Evolutionary conservation across 2,113 vertebrate genomes (phyloP).

Genomic region (Vanacampus margaritifer): DNA sequence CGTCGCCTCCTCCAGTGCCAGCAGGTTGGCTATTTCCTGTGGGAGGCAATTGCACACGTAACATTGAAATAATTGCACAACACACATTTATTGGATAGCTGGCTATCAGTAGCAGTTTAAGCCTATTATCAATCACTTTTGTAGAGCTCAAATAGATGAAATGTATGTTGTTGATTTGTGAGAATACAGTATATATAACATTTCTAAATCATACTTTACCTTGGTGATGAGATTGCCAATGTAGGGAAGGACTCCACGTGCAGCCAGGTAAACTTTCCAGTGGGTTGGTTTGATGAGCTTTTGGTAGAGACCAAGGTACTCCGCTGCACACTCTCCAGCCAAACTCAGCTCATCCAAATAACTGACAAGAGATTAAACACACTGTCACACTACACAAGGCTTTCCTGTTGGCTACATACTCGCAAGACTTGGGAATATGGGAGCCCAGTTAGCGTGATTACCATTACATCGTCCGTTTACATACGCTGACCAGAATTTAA

Average conservation of each 20-base stretch:
- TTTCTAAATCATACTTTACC: constrained; percentile 63
- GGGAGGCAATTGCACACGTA: constrained; percentile 9
- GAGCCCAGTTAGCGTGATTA: neutral
- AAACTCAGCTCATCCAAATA: constrained; percentile 95
- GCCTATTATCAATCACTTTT: neutral
- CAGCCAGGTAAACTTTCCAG: constrained; percentile 97
- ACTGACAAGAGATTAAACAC: constrained; percentile 56
- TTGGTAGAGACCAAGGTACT: constrained; percentile 94
- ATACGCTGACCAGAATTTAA: neutral
- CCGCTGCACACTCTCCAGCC: constrained; percentile 93
- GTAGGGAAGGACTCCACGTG: constrained; percentile 91
- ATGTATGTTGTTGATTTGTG: neutral
- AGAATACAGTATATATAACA: neutral
- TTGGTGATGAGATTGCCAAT: constrained; percentile 97
- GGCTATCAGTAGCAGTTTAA: neutral
- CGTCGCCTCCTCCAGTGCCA: constrained; percentile 95
- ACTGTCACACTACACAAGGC: too few species aligned
- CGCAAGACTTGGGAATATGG: neutral
- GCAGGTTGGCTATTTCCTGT: constrained; percentile 94
- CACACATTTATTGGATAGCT: neutral
- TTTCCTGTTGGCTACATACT: neutral
- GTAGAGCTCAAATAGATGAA: neutral
- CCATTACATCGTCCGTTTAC: neutral
- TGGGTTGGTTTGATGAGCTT: constrained; percentile 94
- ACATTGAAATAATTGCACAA: neutral